Evolutionary conservation across 2,113 vertebrate species (phyloP), one percentile per base, ranked within the genome.

Genomic region (Nibea coibor): DNA sequence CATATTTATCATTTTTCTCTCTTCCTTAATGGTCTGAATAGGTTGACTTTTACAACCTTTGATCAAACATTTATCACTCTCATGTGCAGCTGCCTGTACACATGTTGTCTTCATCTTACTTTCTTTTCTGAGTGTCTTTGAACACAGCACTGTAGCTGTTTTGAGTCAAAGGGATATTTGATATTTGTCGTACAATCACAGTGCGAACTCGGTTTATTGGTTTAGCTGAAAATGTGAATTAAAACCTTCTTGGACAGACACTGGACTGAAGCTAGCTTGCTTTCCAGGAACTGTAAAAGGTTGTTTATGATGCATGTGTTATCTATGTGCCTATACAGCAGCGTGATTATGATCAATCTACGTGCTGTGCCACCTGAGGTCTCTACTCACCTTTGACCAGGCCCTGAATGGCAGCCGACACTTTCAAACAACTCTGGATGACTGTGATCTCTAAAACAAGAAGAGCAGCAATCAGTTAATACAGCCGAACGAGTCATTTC

Each of bases 341-440:
- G 58, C 31, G 9, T 12, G 47, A 78, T 84, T 74, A 77, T 51
- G 62, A 50, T 57, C 22, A 8, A 5, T 28, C 1, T 74, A 24
- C 2, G 10, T 39, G 75, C 39, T 20, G 64, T 5, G 19, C 56
- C 19, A 63, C 10, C 42, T 59, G 1, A 15, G 51, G 72, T 10
- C 16, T 72, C 47, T 26, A 68, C 88, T 85, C 95, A 98, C 98
- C 97, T 96, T 95, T 97, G 62, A 98, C 96, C 39, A 99, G 93
- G 45, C 98, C 98, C 91, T 99, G 98, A 89, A 99, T 97, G 43
- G 97, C 92, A 28, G 94, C 95, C 0, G 95, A 95, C 26, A 97
- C 95, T 58, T 95, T 95, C 17, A 99, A 93, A 63, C 94, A 96
- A 84, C 96, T 96, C 80, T 97, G 95, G 90, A 99, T 96, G 88